Evolutionary conservation across 2,888 invertebrate genomes (phyloP).

Genomic region (Griposia aprilina): DNA sequence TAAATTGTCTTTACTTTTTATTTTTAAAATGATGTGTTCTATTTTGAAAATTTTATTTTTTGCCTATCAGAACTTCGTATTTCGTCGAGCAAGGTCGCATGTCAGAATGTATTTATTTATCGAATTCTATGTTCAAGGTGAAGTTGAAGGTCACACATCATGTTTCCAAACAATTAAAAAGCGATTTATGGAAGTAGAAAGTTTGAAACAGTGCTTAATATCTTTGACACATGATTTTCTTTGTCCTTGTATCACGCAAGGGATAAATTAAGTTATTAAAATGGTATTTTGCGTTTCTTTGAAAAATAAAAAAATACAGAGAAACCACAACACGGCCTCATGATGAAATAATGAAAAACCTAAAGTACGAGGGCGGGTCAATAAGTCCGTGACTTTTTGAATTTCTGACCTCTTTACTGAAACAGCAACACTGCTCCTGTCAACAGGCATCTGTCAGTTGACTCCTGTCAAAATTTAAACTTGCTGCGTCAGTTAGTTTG

Average conservation of each 20-base stretch:
- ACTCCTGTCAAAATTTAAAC: too few relatives aligned
- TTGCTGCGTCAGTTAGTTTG: too few relatives aligned
- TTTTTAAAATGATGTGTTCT: slow-evolving; percentile 39
- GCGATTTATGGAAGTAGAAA: slow-evolving; percentile 32
- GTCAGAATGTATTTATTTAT: slow-evolving; percentile 39
- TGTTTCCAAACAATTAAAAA: slow-evolving; percentile 31
- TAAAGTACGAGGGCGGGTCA: too few relatives aligned
- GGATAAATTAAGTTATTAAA: slow-evolving; percentile 4
- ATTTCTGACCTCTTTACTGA: too few relatives aligned
- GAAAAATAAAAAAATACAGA: not conserved
- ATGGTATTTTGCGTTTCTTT: not conserved
- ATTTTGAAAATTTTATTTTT: slow-evolving; percentile 46
- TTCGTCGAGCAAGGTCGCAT: slow-evolving; percentile 59
- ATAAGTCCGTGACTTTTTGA: too few relatives aligned
- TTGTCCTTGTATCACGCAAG: slow-evolving; percentile 26
- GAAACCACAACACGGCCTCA: not conserved
- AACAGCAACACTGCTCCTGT: too few relatives aligned
- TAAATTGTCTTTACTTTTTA: slow-evolving; percentile 22
- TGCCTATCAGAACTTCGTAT: slow-evolving; percentile 26
- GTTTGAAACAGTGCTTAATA: slow-evolving; percentile 34
- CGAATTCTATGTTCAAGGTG: slow-evolving; percentile 13
- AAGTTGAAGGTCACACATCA: slow-evolving; percentile 51
- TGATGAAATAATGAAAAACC: not conserved
- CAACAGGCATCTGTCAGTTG: too few relatives aligned
- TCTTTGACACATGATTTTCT: slow-evolving; percentile 22